Conservation (phyloP, 2,888 invertebrate genomes). For the Synergus gifuensis region DNA sequence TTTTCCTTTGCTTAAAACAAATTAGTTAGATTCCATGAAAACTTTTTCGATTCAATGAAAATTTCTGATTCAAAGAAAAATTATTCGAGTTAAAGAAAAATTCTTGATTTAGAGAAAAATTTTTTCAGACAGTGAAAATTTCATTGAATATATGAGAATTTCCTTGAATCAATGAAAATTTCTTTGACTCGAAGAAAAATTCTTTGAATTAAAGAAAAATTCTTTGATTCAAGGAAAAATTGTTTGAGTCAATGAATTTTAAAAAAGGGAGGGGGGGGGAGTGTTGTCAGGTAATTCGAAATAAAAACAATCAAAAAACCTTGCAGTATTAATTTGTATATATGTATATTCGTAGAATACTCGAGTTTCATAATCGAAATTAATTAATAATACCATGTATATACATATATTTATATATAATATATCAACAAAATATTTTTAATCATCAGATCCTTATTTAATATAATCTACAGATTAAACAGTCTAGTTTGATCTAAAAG, state of each 20-base stretch:
- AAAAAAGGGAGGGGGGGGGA: no score
- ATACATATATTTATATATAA: conserved; percentile 40
- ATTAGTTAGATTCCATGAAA: no score
- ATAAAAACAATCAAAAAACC: conserved; percentile 4
- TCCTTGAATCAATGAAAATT: no score
- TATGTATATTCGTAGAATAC: conserved; percentile 35
- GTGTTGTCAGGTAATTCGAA: neutral
- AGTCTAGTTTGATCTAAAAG: conserved; percentile 38
- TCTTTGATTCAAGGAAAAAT: no score
- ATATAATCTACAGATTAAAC: conserved; percentile 39
- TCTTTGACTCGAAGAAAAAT: neutral
- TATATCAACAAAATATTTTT: conserved; percentile 37
- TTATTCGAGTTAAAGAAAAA: no score
- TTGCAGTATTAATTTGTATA: conserved; percentile 23
- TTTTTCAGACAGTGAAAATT: no score
- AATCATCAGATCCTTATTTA: conserved; percentile 24
- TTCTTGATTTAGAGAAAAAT: no score
- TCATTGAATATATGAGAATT: no score
- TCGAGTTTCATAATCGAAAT: conserved; percentile 19
- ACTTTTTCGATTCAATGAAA: no score
- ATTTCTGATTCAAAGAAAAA: no score
- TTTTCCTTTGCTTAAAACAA: no score
- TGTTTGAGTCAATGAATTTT: no score
- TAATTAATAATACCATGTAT: conserved; percentile 36
- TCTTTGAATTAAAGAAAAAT: neutral